Percentiles rank a stretch among this genome's conserved stretches.
Evolutionary conservation across 2,888 invertebrate genomes (phyloP).

Genomic region (Cepaea hortensis): DNA sequence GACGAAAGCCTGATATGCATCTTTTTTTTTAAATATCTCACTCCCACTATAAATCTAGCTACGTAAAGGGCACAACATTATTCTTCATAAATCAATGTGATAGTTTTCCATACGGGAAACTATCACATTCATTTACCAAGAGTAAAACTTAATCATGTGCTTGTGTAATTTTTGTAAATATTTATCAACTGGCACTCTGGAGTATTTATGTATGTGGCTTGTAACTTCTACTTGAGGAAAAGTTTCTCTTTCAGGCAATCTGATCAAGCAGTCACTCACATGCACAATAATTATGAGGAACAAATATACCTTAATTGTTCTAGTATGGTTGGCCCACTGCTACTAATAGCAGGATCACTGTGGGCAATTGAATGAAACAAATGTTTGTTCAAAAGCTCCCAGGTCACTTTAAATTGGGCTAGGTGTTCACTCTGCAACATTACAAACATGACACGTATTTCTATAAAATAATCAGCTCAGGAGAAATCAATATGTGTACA

Average conservation of each 20-base stretch:
- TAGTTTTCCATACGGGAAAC: neutral
- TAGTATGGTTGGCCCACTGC: constrained; percentile 79
- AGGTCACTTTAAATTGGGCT: constrained; percentile 82
- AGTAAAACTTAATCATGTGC: neutral
- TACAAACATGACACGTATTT: neutral
- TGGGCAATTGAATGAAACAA: constrained; percentile 81
- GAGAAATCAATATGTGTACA: neutral
- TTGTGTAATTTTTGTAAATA: too few species aligned
- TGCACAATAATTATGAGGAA: neutral
- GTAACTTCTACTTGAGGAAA: too few species aligned
- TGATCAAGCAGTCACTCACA: too few species aligned
- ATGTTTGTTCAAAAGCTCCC: constrained; percentile 83
- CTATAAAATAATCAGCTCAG: neutral
- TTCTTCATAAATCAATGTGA: neutral
- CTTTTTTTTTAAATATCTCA: too few species aligned
- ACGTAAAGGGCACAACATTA: too few species aligned
- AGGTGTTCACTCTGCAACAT: constrained; percentile 79
- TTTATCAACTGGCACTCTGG: too few species aligned
- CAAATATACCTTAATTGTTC: constrained; percentile 77
- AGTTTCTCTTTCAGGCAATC: too few species aligned
- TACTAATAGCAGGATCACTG: constrained; percentile 80
- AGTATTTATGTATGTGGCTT: too few species aligned
- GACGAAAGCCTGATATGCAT: too few species aligned
- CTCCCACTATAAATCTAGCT: too few species aligned
- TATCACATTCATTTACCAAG: neutral